Evolutionary conservation across 2,113 vertebrate species (phyloP).

Genomic region (Oplegnathus fasciatus): DNA sequence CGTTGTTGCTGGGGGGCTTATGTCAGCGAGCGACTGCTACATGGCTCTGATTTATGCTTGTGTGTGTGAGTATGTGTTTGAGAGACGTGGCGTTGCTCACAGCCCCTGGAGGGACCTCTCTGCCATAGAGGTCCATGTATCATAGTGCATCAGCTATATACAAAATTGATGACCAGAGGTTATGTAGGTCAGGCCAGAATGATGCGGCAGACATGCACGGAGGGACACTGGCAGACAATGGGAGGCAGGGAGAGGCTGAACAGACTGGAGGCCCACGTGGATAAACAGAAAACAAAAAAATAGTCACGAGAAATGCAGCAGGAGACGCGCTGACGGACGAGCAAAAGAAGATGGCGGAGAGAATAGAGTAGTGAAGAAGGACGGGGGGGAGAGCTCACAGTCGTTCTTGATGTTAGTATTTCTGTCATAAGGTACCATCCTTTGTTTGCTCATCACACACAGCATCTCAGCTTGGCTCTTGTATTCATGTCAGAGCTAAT

Average conservation of each 20-base stretch:
- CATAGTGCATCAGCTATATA: constrained; percentile 66
- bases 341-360: constrained; percentile 9
- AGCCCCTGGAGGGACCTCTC: constrained; percentile 18
- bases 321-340: constrained; percentile 11
- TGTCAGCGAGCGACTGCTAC: constrained; percentile 57
- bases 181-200: constrained; percentile 70
- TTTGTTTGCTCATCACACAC: constrained; percentile 69
- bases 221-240: constrained; percentile 30
- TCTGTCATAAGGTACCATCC: constrained; percentile 55
- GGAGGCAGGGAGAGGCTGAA: constrained; percentile 14
- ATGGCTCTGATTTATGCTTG: constrained; percentile 58
- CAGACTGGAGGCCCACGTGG: constrained; percentile 23
- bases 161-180: constrained; percentile 71
- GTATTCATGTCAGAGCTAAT: constrained; percentile 74
- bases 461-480: constrained; percentile 49
- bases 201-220: constrained; percentile 53
- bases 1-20: constrained; percentile 60
- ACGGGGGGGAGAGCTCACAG: neutral
- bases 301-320: constrained; percentile 19
- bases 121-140: constrained; percentile 55
- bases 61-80: constrained; percentile 12
- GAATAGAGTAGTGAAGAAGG: neutral
- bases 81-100: constrained; percentile 42
- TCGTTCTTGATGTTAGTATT: constrained; percentile 48
- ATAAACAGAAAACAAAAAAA: constrained; percentile 11